Conservation (phyloP, 2,888 invertebrate species). For the Mayetiola destructor region DNA sequence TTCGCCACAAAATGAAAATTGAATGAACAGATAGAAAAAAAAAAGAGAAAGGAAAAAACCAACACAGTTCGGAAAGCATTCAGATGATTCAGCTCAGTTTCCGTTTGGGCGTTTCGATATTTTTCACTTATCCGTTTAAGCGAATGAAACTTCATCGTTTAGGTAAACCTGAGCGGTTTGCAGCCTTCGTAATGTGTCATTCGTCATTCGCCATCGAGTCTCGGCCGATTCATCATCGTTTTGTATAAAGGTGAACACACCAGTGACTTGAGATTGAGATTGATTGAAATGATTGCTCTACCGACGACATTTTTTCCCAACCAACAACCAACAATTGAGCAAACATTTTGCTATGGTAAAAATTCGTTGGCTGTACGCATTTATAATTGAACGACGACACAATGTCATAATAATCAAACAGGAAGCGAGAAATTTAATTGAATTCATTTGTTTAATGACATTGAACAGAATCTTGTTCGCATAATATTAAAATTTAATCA, state of each 20-base stretch:
- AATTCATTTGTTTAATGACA: conserved; percentile 12
- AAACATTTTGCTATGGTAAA: not conserved
- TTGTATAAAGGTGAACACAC: not conserved
- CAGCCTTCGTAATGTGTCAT: too few relatives aligned
- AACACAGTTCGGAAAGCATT: too few relatives aligned
- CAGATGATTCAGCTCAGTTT: too few relatives aligned
- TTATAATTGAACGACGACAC: not conserved
- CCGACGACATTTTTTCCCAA: not conserved
- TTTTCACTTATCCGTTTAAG: too few relatives aligned
- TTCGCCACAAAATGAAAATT: too few relatives aligned
- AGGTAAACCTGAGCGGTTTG: too few relatives aligned
- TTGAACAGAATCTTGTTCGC: conserved; percentile 10
- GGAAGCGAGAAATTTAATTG: conserved; percentile 9
- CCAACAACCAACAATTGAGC: not conserved
- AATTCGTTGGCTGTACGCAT: not conserved
- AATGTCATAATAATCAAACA: not conserved
- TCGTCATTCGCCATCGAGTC: too few relatives aligned
- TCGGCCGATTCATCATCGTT: too few relatives aligned
- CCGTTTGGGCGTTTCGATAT: too few relatives aligned
- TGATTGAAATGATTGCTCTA: not conserved
- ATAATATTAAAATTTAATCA: conserved; percentile 11
- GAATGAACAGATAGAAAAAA: not conserved
- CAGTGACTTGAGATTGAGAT: not conserved
- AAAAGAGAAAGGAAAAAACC: too few relatives aligned
- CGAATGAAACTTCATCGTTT: too few relatives aligned